phyloP scores from a whole-genome alignment of 2,797 vertebrate species.

The Diplodus sargus region DNA sequence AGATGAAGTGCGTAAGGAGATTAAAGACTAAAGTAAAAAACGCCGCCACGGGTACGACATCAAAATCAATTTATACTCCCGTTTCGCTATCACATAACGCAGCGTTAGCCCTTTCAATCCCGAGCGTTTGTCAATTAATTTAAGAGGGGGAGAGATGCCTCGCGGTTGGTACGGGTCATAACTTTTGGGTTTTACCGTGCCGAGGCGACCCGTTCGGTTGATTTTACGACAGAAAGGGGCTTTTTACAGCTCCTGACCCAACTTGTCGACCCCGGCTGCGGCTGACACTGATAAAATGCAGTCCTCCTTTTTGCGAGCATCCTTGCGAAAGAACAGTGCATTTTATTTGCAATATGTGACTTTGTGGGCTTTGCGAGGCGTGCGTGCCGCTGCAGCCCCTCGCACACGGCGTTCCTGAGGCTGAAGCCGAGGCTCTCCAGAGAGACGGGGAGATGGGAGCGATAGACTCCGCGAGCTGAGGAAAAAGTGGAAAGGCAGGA shows the following conservation, averaged over 20 bases:
- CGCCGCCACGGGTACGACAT: slow-evolving; percentile 48
- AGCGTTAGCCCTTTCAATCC: slow-evolving; percentile 2
- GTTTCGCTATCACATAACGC: slow-evolving; percentile 21
- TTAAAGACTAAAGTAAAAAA: slow-evolving; percentile 59
- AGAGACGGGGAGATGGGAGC: slow-evolving; percentile 20
- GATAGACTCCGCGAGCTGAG: not conserved
- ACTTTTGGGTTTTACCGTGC: slow-evolving; percentile 40
- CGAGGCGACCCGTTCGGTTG: slow-evolving; percentile 9
- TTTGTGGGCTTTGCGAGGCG: not conserved
- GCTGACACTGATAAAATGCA: slow-evolving; percentile 30
- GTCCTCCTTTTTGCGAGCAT: slow-evolving; percentile 14
- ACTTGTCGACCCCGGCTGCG: slow-evolving; percentile 28
- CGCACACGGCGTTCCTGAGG: slow-evolving; percentile 24
- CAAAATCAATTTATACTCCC: slow-evolving; percentile 53
- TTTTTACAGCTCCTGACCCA: slow-evolving; percentile 38
- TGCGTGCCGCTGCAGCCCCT: slow-evolving; percentile 23
- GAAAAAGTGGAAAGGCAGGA: not conserved
- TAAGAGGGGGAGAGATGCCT: slow-evolving; percentile 22
- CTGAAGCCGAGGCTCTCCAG: slow-evolving; percentile 20
- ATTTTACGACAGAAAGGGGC: slow-evolving; percentile 44
- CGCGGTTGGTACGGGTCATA: slow-evolving; percentile 18
- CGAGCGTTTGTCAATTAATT: slow-evolving; percentile 29
- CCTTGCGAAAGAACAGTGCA: not conserved
- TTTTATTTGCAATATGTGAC: too few relatives aligned
- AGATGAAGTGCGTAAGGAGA: slow-evolving; percentile 47